Evolutionary conservation across 2,113 vertebrate species (phyloP), one percentile per base, ranked within the genome.

Genomic region (Ammospiza caudacuta): DNA sequence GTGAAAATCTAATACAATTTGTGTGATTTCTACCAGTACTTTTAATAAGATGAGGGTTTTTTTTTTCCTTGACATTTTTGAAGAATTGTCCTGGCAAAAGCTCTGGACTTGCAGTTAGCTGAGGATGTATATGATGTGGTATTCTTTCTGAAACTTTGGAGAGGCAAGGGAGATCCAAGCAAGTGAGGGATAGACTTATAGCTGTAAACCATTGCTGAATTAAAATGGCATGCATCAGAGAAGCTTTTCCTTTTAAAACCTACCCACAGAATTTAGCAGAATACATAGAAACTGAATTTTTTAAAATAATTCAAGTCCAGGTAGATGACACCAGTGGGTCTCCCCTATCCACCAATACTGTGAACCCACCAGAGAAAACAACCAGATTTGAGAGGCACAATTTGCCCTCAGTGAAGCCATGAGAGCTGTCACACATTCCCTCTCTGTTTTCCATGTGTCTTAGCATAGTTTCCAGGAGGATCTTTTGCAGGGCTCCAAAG

Each of bases 241-340:
- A 78, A 79, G 1, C 31, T 79, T 75, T 24, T 67, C 2, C 15
- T 58, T 85, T 83, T 62, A 66, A 91, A 81, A 62, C 9, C 22
- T 33, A 33, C 33, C 5, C 12, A 28, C 13, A 54, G 23, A 64
- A 77, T 59, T 87, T 24, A 76, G 25, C 12, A 64, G 54, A 83
- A 83, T 9, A 51, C 39, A 31, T 9, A 37, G 18, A 64, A 87
- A 37, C 4, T 28, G 7, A 82, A n/a, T 10, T 64, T 61, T 74
- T 70, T 6, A 44, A 3, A 31, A 31, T 35, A 37, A 55, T 47
- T 14, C 12, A 54, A 16, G 14, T n/a, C 23, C 46, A 31, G 29
- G n/a, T 21, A 17, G 29, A 9, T 59, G 21, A 52, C 0, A 0
- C 6, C 6, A 33, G 11, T 9, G 12, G 2, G 2, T 66, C 9